Conservation (phyloP, 2,888 invertebrate genomes). For the Pogonocherus hispidulus region DNA sequence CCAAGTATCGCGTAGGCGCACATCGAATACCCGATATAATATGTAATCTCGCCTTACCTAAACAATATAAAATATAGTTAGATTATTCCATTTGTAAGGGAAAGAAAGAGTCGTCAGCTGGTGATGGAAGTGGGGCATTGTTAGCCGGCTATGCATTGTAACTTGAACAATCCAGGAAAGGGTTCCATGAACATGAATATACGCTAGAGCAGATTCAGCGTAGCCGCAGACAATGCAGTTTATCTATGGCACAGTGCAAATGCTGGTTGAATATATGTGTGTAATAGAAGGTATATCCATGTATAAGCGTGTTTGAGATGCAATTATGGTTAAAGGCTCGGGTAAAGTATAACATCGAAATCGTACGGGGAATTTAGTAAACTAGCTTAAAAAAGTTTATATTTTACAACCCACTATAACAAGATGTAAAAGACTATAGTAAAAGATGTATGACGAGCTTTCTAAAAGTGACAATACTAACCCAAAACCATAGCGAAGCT, state of each 20-base stretch:
- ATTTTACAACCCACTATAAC: too few species aligned
- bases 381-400: too few species aligned
- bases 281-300: neutral
- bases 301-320: neutral
- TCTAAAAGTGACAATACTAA: too few species aligned
- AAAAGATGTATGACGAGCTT: too few species aligned
- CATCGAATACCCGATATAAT: too few species aligned
- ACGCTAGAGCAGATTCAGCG: constrained; percentile 21
- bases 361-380: too few species aligned
- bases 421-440: too few species aligned
- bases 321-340: neutral
- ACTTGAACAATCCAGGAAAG: constrained; percentile 25
- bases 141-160: constrained; percentile 12
- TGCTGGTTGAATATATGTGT: constrained; percentile 11
- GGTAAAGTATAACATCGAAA: neutral
- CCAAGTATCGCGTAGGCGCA: too few species aligned
- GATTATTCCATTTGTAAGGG: constrained; percentile 8
- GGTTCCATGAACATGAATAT: constrained; percentile 14
- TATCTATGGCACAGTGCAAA: constrained; percentile 15
- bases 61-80: neutral
- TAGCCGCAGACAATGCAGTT: constrained; percentile 24
- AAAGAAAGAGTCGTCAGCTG: constrained; percentile 13
- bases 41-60: neutral
- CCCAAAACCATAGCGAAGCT: too few species aligned
- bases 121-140: constrained; percentile 22